These are phyloP conservation scores for Acrocephalus scirpaceus DNA, from an alignment of 2,797 vertebrate species.

Conservation along the genomic window DNA sequence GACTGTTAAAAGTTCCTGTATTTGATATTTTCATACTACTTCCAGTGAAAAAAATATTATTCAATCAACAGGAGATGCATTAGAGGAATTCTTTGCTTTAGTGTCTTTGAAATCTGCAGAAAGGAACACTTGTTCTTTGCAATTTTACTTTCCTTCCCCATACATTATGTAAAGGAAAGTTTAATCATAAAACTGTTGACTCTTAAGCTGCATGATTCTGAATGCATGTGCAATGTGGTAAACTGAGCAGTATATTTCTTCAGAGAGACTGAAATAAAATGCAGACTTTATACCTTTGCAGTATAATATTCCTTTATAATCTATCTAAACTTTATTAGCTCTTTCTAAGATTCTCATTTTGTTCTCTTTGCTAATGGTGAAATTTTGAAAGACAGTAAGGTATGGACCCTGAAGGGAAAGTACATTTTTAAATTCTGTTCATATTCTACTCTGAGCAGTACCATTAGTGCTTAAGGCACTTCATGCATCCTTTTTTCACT, in stretches of 20 bases:
- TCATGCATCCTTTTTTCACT: background rate
- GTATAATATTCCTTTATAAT: background rate
- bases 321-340: background rate
- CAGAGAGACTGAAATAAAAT: background rate
- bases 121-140: background rate
- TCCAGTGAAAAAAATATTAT: background rate
- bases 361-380: background rate
- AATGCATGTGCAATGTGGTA: background rate
- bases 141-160: background rate
- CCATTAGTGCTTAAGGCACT: background rate
- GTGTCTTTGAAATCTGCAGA: slow-evolving; percentile 30
- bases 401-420: background rate
- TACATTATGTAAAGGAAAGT: slow-evolving; percentile 5
- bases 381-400: background rate
- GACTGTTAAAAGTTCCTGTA: background rate
- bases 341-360: background rate
- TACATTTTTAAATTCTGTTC: background rate
- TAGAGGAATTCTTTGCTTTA: background rate
- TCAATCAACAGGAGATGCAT: background rate
- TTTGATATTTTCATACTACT: background rate
- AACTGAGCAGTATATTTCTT: background rate
- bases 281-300: background rate
- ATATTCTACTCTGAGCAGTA: background rate
- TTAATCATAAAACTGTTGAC: slow-evolving; percentile 25
- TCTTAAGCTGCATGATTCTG: background rate